These are phyloP conservation scores for Theonella swinhoei DNA, from an alignment of 37 sponge, comb jelly and placozoan species.

Conservation along the genomic window DNA sequence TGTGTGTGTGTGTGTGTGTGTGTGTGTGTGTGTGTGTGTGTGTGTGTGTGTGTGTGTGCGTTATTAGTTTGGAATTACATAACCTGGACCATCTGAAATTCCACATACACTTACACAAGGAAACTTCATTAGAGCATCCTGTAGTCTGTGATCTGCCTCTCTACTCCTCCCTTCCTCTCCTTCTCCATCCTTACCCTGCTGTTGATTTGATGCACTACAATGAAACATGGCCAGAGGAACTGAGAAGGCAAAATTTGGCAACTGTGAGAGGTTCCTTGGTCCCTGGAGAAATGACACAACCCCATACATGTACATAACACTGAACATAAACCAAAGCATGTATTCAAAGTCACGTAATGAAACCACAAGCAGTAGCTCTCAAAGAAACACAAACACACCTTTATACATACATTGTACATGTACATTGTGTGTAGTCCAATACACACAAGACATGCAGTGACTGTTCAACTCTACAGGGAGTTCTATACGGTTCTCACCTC, in stretches of 20 bases:
- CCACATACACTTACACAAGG: slow-evolving; percentile 68
- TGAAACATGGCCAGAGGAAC: slow-evolving; percentile 87
- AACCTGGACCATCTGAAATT: too few species aligned
- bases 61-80: too few species aligned
- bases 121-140: slow-evolving; percentile 82
- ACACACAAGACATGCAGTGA: not conserved
- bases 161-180: not conserved
- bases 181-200: slow-evolving; percentile 9
- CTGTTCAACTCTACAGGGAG: too few species aligned
- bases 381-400: not conserved
- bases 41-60: too few species aligned
- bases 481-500: slow-evolving; percentile 49
- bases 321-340: too few species aligned
- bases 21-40: too few species aligned
- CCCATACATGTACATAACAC: too few species aligned
- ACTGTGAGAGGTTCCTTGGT: slow-evolving; percentile 74
- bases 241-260: slow-evolving; percentile 93
- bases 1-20: too few species aligned
- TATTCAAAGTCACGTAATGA: too few species aligned
- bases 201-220: not conserved
- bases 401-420: not conserved
- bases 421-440: not conserved
- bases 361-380: not conserved
- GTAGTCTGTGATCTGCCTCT: slow-evolving; percentile 54
- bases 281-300: slow-evolving; percentile 36